Conservation (phyloP, 2,888 invertebrate species). For the Cyclophora albipunctata region DNA sequence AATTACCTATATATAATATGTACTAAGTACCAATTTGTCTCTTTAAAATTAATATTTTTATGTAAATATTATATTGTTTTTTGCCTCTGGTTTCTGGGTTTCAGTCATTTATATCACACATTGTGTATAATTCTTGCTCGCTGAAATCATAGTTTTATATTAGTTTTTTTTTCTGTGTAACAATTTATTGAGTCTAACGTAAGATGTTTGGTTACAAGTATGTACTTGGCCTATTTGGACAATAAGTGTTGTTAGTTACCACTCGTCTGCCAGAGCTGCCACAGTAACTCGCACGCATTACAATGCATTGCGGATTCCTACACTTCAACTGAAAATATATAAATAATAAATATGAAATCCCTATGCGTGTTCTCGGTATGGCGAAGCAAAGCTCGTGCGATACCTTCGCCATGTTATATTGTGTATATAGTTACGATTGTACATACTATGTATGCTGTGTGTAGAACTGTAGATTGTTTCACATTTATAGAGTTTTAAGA, state of each 20-base stretch:
- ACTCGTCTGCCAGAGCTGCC: conserved; percentile 35
- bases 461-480: conserved; percentile 65
- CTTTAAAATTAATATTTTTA: conserved; percentile 10
- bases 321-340: not conserved
- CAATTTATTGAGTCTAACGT: conserved; percentile 1
- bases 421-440: conserved; percentile 67
- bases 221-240: conserved; percentile 39
- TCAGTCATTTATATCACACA: no score
- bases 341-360: not conserved
- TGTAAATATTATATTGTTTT: no score
- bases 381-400: conserved; percentile 36
- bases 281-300: conserved; percentile 33
- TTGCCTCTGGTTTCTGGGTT: no score
- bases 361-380: conserved; percentile 32
- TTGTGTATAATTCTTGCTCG: no score
- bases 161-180: conserved; percentile 17
- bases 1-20: conserved; percentile 15
- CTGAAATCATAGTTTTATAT: conserved; percentile 15
- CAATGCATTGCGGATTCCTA: conserved; percentile 7
- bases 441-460: conserved; percentile 71
- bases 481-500: conserved; percentile 55
- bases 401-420: conserved; percentile 51
- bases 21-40: conserved; percentile 21
- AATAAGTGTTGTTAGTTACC: conserved; percentile 60
- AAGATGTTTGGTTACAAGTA: conserved; percentile 6